Evolutionary conservation across 2,888 invertebrate genomes (phyloP), one percentile per base, ranked within the genome.

Genomic region (Drosophila rubida): DNA sequence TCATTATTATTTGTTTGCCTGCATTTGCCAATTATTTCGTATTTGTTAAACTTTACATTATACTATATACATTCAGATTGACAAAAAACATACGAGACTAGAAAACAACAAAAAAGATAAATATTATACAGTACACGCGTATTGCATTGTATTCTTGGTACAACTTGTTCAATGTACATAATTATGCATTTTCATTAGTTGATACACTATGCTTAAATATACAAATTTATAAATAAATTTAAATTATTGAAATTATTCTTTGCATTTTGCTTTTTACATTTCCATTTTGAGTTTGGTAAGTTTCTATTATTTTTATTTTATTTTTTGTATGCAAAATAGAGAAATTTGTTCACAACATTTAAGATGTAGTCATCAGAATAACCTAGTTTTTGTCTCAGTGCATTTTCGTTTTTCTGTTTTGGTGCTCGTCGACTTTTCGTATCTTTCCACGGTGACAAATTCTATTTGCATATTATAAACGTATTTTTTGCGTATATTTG

Each of bases 1-100:
- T 65, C 54, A 57, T 60, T 14, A 25, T 39, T 61, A 61, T 75
- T 57, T 78, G 82, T 84, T 71, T 82, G 86, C 73, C 85, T 81
- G 82, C 57, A 80, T 86, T 86, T 80, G 80, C 80, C 80, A 80
- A 80, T 76, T 80, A 83, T 69, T 76, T 74, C 72, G 73, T 74
- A 74, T 74, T 76, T 76, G 77, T 72, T 76, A 53, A 51, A 51
- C 39, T 51, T 55, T 66, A 54, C 13, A n/a, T 44, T 54, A 61
- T 49, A 41, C 42, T 69, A 63, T 73, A 49, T 8, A 50, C 54
- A 61, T 46, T 63, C 46, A 69, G 39, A 67, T 71, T 66, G 58
- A 70, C 73, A 65, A 58, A 58, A 46, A 58, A 9, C 14, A 19
- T 64, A 71, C n/a, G 53, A 23, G 41, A 44, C n/a, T 70, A 63